phyloP scores from a whole-genome alignment of 2,797 vertebrate genomes.

The Takifugu rubripes region DNA sequence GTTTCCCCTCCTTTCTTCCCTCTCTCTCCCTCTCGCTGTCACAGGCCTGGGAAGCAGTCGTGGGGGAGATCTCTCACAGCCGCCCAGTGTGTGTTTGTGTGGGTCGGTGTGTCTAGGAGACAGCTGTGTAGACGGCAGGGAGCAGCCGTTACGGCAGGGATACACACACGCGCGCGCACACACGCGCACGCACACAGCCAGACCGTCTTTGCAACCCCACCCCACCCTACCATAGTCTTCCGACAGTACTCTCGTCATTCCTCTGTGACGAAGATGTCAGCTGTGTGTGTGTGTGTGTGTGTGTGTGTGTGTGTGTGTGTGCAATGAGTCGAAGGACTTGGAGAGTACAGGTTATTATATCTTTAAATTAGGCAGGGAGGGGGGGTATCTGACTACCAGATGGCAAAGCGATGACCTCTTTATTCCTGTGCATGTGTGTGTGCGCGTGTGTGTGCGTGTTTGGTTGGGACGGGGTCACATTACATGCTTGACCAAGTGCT shows the following conservation, averaged over 20 bases:
- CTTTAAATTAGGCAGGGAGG: constrained; percentile 10
- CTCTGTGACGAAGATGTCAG: constrained; percentile 40
- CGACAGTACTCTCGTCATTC: constrained; percentile 31
- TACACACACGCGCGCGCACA: constrained; percentile 33
- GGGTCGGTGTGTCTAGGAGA: constrained; percentile 55
- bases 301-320: constrained; percentile 9
- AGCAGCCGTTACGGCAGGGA: constrained; percentile 73
- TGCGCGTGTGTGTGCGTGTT: constrained; percentile 38
- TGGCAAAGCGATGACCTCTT: constrained; percentile 61
- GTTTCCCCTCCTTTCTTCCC: constrained; percentile 49
- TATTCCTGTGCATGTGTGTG: constrained; percentile 37
- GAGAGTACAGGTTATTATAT: constrained; percentile 34
- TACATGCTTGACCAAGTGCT: constrained; percentile 61
- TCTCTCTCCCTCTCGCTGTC: constrained; percentile 42
- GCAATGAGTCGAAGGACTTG: constrained; percentile 4
- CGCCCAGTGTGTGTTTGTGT: constrained; percentile 41
- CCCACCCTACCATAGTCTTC: constrained; percentile 23
- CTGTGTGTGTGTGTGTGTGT: constrained; percentile 24
- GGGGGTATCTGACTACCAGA: constrained; percentile 46
- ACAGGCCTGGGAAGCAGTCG: constrained; percentile 73
- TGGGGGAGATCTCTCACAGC: constrained; percentile 72
- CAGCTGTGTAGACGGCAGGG: constrained; percentile 74
- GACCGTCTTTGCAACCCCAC: constrained; percentile 39
- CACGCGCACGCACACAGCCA: constrained; percentile 25
- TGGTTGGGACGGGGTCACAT: constrained; percentile 47